Percentiles rank a stretch among this genome's conserved stretches.
These are phyloP conservation scores for Siderastrea siderea DNA, from an alignment of 92 coral and sea anemone genomes.

Conservation along the genomic window DNA sequence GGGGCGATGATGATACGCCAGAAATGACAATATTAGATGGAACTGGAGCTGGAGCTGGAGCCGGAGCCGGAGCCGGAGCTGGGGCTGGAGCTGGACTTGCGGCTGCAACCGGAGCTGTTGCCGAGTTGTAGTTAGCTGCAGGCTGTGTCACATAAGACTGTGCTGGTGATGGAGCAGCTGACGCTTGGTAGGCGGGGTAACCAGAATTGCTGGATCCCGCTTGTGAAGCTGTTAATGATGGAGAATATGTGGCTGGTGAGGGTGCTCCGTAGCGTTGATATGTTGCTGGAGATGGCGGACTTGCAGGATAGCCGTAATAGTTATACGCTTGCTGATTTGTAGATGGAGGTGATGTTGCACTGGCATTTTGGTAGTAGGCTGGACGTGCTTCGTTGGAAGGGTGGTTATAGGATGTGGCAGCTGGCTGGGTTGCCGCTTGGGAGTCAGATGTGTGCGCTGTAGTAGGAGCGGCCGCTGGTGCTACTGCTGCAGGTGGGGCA, in stretches of 20 bases:
- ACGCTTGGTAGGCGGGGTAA: slow-evolving; percentile 8
- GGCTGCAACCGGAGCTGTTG: slow-evolving; percentile 1
- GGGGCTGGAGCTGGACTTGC: not conserved
- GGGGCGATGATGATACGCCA: slow-evolving; percentile 6
- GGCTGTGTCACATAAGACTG: not conserved
- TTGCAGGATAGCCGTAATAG: slow-evolving; percentile 7
- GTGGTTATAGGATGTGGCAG: slow-evolving; percentile 4
- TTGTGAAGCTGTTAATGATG: slow-evolving; percentile 7
- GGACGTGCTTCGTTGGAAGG: not conserved
- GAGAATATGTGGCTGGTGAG: not conserved
- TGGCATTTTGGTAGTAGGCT: not conserved
- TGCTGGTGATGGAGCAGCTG: slow-evolving; percentile 22
- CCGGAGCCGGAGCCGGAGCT: slow-evolving; percentile 4
- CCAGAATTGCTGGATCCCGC: not conserved
- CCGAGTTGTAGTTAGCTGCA: not conserved
- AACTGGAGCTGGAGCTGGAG: not conserved
- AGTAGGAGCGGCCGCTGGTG: not conserved
- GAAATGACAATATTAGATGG: not conserved
- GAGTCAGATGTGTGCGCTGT: not conserved
- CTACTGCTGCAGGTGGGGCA: not conserved
- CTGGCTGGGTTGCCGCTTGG: slow-evolving; percentile 7
- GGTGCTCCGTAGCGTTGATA: slow-evolving; percentile 17
- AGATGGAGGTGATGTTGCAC: not conserved
- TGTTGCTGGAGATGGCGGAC: slow-evolving; percentile 11
- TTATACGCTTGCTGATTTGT: not conserved